A percentile compares a stretch with the other conserved stretches of the same genome.
Evolutionary conservation across 2,113 vertebrate genomes (phyloP).

Genomic region (Parus major): DNA sequence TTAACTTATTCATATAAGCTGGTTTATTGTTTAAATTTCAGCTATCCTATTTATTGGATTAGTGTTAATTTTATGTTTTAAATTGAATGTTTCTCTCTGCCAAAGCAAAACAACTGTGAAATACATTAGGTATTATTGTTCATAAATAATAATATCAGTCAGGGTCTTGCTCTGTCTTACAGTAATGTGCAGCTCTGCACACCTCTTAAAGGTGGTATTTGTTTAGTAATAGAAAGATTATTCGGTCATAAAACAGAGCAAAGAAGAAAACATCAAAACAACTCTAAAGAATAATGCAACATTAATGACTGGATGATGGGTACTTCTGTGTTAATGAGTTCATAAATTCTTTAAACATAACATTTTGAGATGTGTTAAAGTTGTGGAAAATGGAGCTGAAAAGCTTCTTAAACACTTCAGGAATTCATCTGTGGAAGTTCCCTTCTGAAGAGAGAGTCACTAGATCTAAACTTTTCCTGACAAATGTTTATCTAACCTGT

Average conservation of each 20-base stretch:
- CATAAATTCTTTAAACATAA: not conserved
- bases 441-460: not conserved
- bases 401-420: not conserved
- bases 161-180: not conserved
- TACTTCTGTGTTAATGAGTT: not conserved
- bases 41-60: not conserved
- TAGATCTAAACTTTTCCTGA: not conserved
- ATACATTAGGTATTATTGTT: not conserved
- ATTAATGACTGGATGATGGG: not conserved
- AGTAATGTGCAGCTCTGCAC: not conserved
- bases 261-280: not conserved
- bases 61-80: not conserved
- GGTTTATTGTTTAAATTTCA: not conserved
- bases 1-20: not conserved
- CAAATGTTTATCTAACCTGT: slow-evolving; percentile 37
- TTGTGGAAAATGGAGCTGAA: not conserved
- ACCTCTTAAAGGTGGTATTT: not conserved
- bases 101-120: not conserved
- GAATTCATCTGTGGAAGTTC: not conserved
- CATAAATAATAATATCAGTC: not conserved
- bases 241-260: not conserved
- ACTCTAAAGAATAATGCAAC: not conserved
- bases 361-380: not conserved
- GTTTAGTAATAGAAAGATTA: not conserved
- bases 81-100: not conserved